Percentiles rank a stretch among this genome's conserved stretches.
These are phyloP conservation scores for Xestia sexstrigata DNA, from an alignment of 2,888 invertebrate species.

Conservation along the genomic window DNA sequence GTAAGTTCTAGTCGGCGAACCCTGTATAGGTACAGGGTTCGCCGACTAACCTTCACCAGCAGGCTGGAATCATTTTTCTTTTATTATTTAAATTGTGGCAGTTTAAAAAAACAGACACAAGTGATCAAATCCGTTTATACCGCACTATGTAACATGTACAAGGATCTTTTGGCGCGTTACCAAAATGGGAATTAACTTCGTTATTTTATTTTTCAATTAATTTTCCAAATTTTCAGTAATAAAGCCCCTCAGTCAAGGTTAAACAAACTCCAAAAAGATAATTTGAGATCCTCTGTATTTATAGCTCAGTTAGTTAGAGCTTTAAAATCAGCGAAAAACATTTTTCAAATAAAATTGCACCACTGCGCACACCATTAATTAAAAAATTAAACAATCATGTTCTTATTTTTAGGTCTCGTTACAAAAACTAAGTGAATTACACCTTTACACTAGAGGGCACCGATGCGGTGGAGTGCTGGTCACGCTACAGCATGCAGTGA, in stretches of 20 bases:
- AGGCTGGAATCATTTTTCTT: neutral
- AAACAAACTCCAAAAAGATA: too few relatives aligned
- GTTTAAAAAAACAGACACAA: neutral
- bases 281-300: too few relatives aligned
- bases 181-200: neutral
- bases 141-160: neutral
- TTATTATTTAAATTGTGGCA: neutral
- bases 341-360: neutral
- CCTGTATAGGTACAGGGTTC: too few relatives aligned
- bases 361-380: neutral
- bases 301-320: too few relatives aligned
- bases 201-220: neutral
- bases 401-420: slow-evolving; percentile 67
- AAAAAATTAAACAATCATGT: neutral
- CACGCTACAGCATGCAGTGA: slow-evolving; percentile 66
- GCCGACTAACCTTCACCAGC: too few relatives aligned
- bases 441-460: slow-evolving; percentile 57
- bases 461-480: slow-evolving; percentile 71
- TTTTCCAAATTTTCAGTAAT: neutral
- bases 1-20: too few relatives aligned
- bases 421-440: slow-evolving; percentile 53
- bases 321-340: neutral
- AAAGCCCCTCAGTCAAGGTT: neutral
- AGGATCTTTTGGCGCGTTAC: neutral
- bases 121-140: neutral